Evolutionary conservation across 2,888 invertebrate genomes (phyloP).

Genomic region (Auanema sp.): DNA sequence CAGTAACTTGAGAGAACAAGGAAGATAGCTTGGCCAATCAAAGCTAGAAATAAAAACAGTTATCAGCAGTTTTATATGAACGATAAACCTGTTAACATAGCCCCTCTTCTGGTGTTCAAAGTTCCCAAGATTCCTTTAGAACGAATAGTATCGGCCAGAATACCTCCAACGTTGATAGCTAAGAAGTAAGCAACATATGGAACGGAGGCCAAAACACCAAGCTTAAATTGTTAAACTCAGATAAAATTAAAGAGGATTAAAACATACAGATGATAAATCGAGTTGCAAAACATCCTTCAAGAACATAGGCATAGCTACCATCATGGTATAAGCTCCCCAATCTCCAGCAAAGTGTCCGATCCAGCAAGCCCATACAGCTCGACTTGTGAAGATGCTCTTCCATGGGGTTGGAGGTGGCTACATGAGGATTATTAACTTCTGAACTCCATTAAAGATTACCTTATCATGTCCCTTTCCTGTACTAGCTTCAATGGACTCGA

Average conservation of each 20-base stretch:
- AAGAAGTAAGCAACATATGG: constrained; percentile 63
- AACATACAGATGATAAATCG: constrained; percentile 54
- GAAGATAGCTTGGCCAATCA: constrained; percentile 61
- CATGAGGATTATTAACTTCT: constrained; percentile 14
- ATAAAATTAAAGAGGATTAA: constrained; percentile 4
- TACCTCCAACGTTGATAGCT: constrained; percentile 61
- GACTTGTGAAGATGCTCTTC: constrained; percentile 64
- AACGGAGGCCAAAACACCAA: constrained; percentile 62
- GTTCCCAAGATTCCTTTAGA: constrained; percentile 50
- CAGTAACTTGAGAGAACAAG: constrained; percentile 59
- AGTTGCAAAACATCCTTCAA: constrained; percentile 63
- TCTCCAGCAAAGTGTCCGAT: constrained; percentile 67
- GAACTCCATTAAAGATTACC: constrained; percentile 14
- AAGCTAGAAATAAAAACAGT: constrained; percentile 43
- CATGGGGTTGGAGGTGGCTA: constrained; percentile 65
- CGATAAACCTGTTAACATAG: constrained; percentile 57
- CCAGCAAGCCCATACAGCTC: constrained; percentile 65
- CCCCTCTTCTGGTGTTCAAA: constrained; percentile 60
- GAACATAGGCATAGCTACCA: constrained; percentile 67
- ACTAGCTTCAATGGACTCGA: constrained; percentile 42
- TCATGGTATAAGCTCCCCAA: constrained; percentile 68
- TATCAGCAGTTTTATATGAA: too few relatives aligned
- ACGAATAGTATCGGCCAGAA: constrained; percentile 58
- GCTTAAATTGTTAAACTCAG: constrained; percentile 38
- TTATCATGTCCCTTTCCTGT: constrained; percentile 48